Conservation (phyloP, 2,888 invertebrate genomes). For the Chromoteleia sp. region DNA sequence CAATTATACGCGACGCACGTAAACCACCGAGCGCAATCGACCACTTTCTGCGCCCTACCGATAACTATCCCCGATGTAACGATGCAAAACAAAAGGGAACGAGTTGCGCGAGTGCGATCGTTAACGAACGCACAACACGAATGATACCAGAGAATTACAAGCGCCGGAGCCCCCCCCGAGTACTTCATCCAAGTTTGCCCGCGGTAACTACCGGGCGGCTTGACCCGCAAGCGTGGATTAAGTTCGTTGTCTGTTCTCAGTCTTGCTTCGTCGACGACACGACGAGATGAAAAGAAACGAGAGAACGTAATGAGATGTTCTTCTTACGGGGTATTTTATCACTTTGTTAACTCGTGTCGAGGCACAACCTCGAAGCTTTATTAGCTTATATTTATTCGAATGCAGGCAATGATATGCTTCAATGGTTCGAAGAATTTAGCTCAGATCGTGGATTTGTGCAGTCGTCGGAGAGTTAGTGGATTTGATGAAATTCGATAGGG, state of each 20-base stretch:
- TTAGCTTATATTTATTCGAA: slow-evolving; percentile 27
- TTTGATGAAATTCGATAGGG: slow-evolving; percentile 30
- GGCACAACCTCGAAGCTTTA: slow-evolving; percentile 8
- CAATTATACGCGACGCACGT: slow-evolving; percentile 75
- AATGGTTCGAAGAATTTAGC: slow-evolving; percentile 11
- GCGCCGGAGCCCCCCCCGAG: slow-evolving; percentile 39
- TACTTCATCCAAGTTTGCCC: slow-evolving; percentile 57
- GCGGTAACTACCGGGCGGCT: slow-evolving; percentile 49
- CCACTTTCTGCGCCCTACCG: slow-evolving; percentile 76
- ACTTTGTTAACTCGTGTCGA: neutral
- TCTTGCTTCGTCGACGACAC: neutral
- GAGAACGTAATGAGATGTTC: slow-evolving; percentile 46
- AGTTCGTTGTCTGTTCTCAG: slow-evolving; percentile 38
- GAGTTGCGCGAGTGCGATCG: slow-evolving; percentile 80
- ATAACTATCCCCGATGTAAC: slow-evolving; percentile 78
- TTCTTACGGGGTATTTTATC: slow-evolving; percentile 13
- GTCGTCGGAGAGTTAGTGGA: slow-evolving; percentile 12
- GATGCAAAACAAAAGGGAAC: slow-evolving; percentile 81
- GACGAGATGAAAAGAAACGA: slow-evolving; percentile 21
- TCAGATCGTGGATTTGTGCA: slow-evolving; percentile 28
- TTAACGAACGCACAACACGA: slow-evolving; percentile 77
- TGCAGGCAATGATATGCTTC: slow-evolving; percentile 14
- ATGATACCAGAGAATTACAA: slow-evolving; percentile 71
- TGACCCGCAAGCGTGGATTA: slow-evolving; percentile 57
- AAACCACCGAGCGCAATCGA: slow-evolving; percentile 78